phyloP scores from a whole-genome alignment of 2,113 vertebrate genomes.

The Chloropsis hardwickii region DNA sequence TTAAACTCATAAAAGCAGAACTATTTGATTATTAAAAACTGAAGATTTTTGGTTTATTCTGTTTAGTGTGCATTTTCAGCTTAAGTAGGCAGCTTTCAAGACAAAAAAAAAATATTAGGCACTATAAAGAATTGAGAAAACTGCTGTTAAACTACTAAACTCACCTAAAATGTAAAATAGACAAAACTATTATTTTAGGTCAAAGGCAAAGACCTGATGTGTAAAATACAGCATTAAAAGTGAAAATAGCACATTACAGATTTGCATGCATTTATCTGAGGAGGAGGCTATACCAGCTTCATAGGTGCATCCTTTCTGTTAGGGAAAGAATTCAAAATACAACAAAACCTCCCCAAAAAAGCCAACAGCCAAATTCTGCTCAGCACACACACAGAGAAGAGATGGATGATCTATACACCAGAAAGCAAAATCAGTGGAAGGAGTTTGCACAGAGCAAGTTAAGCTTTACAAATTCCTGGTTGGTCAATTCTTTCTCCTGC shows the following conservation, averaged over 20 bases:
- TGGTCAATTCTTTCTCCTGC: conserved; percentile 12
- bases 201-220: neutral
- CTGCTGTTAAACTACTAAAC: neutral
- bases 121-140: neutral
- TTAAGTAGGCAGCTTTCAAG: neutral
- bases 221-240: neutral
- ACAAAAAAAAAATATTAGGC: neutral
- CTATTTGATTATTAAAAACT: neutral
- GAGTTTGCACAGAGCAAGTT: conserved; percentile 11
- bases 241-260: neutral
- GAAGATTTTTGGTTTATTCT: neutral
- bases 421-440: neutral
- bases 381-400: neutral
- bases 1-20: neutral
- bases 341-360: neutral
- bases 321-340: neutral
- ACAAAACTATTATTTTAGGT: neutral
- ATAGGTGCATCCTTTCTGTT: neutral
- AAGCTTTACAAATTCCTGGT: conserved; percentile 56
- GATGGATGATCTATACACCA: neutral
- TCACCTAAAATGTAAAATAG: neutral
- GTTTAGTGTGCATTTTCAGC: neutral
- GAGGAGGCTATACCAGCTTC: neutral
- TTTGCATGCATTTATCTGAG: neutral
- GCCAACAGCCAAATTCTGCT: neutral